These are phyloP conservation scores for Melinaea marsaeus DNA, from an alignment of 2,888 invertebrate species.

Conservation along the genomic window DNA sequence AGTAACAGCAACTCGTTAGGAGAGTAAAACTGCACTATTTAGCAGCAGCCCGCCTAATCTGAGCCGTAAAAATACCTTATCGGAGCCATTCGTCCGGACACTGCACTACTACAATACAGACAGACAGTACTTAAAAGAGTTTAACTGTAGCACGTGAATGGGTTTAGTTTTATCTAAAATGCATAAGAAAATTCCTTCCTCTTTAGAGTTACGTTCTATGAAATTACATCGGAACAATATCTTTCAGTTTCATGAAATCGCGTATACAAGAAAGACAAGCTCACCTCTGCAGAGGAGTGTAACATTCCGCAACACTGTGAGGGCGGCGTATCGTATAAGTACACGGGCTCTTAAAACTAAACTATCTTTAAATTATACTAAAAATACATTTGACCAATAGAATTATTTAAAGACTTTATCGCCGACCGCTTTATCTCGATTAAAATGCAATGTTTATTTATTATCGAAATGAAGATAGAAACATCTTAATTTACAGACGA, in stretches of 20 bases:
- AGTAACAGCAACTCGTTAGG: background rate
- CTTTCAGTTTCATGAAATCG: constrained; percentile 5
- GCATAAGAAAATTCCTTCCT: too few relatives aligned
- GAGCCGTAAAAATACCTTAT: constrained; percentile 30
- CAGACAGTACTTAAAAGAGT: constrained; percentile 12
- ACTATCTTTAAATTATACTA: background rate
- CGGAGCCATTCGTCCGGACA: constrained; percentile 26
- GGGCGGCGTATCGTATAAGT: background rate
- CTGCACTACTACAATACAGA: constrained; percentile 9
- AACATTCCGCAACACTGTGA: constrained; percentile 15
- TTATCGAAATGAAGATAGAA: background rate
- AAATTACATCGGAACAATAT: background rate
- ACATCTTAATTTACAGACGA: constrained; percentile 4
- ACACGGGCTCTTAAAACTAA: background rate
- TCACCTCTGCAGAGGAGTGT: constrained; percentile 12
- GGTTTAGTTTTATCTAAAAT: too few relatives aligned
- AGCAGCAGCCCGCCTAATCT: constrained; percentile 15
- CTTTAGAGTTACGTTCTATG: background rate
- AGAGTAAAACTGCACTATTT: constrained; percentile 7
- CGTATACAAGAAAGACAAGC: background rate
- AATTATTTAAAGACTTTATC: background rate
- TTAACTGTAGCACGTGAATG: background rate
- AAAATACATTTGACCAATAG: background rate
- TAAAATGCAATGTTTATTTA: constrained; percentile 1
- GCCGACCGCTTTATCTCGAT: background rate